A percentile compares a stretch with the other conserved stretches of the same genome.
Conservation (phyloP, 2,888 invertebrate species). For the Nomada hirtipes region DNA sequence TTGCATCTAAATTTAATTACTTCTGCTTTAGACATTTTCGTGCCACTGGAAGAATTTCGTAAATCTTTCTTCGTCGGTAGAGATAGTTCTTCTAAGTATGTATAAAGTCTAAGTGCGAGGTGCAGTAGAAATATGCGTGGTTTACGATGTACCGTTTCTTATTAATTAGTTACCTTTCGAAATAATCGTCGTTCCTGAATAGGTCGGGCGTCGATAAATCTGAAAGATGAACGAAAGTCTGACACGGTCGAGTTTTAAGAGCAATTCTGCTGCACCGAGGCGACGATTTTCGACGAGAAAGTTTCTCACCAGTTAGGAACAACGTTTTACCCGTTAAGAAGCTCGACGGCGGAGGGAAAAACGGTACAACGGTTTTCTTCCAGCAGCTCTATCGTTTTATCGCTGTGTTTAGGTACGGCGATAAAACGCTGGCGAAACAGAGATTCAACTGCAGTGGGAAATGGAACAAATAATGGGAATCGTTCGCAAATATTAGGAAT, state of each 20-base stretch:
- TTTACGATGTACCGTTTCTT: no score
- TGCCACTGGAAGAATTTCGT: not conserved
- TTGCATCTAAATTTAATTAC: not conserved
- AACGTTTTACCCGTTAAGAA: constrained; percentile 9
- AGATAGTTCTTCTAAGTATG: no score
- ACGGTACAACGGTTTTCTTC: not conserved
- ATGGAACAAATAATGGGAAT: no score
- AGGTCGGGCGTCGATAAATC: no score
- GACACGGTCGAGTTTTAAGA: constrained; percentile 42
- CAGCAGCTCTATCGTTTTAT: constrained; percentile 32
- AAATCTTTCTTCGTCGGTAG: no score
- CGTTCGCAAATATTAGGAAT: no score
- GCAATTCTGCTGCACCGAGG: constrained; percentile 28
- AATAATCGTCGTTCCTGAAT: no score
- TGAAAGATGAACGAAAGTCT: no score
- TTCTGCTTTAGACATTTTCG: not conserved
- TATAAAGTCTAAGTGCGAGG: no score
- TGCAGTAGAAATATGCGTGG: no score
- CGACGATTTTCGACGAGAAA: constrained; percentile 37
- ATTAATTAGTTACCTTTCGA: not conserved
- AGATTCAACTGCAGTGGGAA: not conserved
- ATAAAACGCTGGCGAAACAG: constrained; percentile 3
- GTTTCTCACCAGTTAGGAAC: constrained; percentile 8
- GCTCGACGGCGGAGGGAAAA: constrained; percentile 3
- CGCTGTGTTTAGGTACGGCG: constrained; percentile 11